A percentile compares a stretch with the other conserved stretches of the same genome.
These are phyloP conservation scores for Remorina albescens DNA, from an alignment of 2,797 vertebrate genomes.

Conservation along the genomic window DNA sequence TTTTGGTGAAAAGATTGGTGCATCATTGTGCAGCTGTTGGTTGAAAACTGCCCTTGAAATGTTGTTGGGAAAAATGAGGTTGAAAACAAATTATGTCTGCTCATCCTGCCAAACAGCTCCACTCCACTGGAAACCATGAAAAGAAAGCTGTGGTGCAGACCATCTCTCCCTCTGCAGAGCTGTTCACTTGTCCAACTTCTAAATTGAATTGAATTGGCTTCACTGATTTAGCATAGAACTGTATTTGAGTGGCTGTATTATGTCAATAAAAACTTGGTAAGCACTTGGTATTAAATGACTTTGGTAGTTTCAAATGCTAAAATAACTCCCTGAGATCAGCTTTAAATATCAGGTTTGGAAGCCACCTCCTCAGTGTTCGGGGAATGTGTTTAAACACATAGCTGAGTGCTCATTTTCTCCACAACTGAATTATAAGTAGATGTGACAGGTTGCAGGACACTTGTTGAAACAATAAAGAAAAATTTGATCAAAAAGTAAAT, in stretches of 20 bases:
- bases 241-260: constrained; percentile 1
- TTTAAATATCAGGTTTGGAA: background rate
- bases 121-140: background rate
- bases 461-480: background rate
- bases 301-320: background rate
- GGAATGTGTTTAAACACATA: background rate
- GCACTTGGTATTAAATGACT: background rate
- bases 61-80: constrained; percentile 5
- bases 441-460: background rate
- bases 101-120: background rate
- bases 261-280: background rate
- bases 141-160: constrained; percentile 3
- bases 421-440: background rate
- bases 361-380: background rate
- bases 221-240: constrained; percentile 33
- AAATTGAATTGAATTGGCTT: constrained; percentile 46
- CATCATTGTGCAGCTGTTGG: background rate
- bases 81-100: background rate
- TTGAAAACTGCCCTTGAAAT: background rate
- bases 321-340: background rate
- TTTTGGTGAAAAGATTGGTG: background rate
- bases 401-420: background rate
- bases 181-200: constrained; percentile 24
- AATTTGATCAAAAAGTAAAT: background rate
- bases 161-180: constrained; percentile 17